A percentile compares a stretch with the other conserved stretches of the same genome.
These are phyloP conservation scores for Thamnaconus septentrionalis DNA, from an alignment of 2,113 vertebrate species.

Conservation along the genomic window DNA sequence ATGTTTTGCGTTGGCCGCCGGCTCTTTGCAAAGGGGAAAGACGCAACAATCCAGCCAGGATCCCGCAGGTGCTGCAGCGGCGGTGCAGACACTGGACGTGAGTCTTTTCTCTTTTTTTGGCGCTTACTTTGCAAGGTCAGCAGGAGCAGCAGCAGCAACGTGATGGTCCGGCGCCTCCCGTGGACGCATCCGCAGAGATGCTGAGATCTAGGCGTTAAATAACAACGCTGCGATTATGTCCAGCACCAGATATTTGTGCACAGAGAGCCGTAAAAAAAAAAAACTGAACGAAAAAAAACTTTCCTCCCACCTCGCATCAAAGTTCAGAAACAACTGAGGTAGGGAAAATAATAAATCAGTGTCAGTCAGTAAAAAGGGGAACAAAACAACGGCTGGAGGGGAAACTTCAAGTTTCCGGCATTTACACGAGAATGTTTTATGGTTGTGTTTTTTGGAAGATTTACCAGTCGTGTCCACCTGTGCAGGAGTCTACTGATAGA, in stretches of 20 bases:
- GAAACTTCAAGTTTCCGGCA: no score
- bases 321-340: constrained; percentile 58
- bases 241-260: constrained; percentile 52
- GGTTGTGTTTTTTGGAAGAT: no score
- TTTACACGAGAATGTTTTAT: no score
- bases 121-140: constrained; percentile 50
- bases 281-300: constrained; percentile 1
- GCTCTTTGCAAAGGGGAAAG: constrained; percentile 13
- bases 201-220: constrained; percentile 30
- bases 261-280: constrained; percentile 46
- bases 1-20: no score
- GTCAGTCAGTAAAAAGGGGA: constrained; percentile 23
- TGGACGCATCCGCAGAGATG: constrained; percentile 40
- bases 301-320: constrained; percentile 28
- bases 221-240: constrained; percentile 13
- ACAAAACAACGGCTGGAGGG: no score
- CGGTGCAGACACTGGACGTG: constrained; percentile 31
- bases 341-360: constrained; percentile 60
- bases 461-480: no score
- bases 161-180: constrained; percentile 32
- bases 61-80: constrained; percentile 23
- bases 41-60: constrained; percentile 33
- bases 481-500: no score
- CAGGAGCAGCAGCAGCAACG: constrained; percentile 51
- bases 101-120: constrained; percentile 26